These are phyloP conservation scores for Halcyon senegalensis DNA, from an alignment of 2,113 vertebrate genomes.

Conservation along the genomic window DNA sequence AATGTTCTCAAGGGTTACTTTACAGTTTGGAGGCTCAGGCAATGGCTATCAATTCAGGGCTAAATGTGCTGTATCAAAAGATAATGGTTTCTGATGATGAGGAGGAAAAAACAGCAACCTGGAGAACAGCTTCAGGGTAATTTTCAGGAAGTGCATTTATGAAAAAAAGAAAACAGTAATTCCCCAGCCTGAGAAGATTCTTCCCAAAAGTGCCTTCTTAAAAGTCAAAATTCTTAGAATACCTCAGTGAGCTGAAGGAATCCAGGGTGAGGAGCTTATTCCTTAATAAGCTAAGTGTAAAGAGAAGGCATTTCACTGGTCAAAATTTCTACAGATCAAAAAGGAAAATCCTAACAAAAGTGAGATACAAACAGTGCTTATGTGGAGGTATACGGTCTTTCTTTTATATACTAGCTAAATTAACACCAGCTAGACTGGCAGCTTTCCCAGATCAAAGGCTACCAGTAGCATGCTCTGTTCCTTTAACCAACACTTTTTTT, in stretches of 20 bases:
- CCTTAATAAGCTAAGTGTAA: not conserved
- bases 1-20: not conserved
- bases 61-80: conserved; percentile 8
- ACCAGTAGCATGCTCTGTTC: conserved; percentile 20
- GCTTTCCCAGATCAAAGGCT: conserved; percentile 63
- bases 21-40: not conserved
- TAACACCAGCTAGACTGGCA: conserved; percentile 31
- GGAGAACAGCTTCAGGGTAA: not conserved
- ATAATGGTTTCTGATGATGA: not conserved
- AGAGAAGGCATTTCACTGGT: not conserved
- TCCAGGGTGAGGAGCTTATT: not conserved
- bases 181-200: not conserved
- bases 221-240: not conserved
- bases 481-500: conserved; percentile 4
- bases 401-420: conserved; percentile 10
- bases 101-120: not conserved
- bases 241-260: not conserved
- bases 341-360: conserved; percentile 27
- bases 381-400: not conserved
- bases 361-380: conserved; percentile 2
- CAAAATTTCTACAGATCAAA: not conserved
- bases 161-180: not conserved
- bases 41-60: not conserved
- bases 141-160: conserved; percentile 17
- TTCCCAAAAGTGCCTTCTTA: not conserved